These are phyloP conservation scores for Pararge aegeria DNA, from an alignment of 1,140 invertebrate species.

Conservation along the genomic window DNA sequence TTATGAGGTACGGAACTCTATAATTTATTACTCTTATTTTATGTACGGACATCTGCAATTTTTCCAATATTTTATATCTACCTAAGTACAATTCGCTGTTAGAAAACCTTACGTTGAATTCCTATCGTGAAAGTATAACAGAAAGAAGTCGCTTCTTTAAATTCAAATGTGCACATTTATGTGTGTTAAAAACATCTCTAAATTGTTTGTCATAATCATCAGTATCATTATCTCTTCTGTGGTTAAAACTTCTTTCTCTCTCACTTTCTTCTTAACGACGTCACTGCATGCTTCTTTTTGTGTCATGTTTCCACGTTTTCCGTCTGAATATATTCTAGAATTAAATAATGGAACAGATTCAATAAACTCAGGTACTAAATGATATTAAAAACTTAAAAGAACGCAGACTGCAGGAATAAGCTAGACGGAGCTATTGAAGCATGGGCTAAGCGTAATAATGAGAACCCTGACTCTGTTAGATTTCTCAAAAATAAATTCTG, in stretches of 20 bases:
- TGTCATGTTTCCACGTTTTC: neutral
- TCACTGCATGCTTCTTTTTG: neutral
- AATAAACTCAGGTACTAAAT: neutral
- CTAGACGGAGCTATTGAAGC: too few relatives aligned
- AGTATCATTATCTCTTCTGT: neutral
- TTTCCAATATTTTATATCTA: slow-evolving; percentile 1
- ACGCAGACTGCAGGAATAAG: too few relatives aligned
- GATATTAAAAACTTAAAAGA: too few relatives aligned
- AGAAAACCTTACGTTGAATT: slow-evolving; percentile 12
- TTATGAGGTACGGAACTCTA: too few relatives aligned
- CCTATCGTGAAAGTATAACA: slow-evolving; percentile 12
- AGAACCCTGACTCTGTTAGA: too few relatives aligned
- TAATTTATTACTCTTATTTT: too few relatives aligned
- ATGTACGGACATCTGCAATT: neutral
- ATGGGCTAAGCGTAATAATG: too few relatives aligned
- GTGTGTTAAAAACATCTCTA: neutral
- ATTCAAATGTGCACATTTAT: neutral
- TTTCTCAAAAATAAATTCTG: too few relatives aligned
- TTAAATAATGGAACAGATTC: neutral
- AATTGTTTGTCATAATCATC: neutral
- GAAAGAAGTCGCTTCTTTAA: slow-evolving; percentile 14
- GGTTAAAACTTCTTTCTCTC: slow-evolving; percentile 3
- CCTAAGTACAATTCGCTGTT: slow-evolving; percentile 8
- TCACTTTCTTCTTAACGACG: neutral
- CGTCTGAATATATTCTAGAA: neutral